Percentiles rank a stretch among this genome's conserved stretches.
Evolutionary conservation across 2,888 invertebrate genomes (phyloP).

Genomic region (Cheilosia scutellata): DNA sequence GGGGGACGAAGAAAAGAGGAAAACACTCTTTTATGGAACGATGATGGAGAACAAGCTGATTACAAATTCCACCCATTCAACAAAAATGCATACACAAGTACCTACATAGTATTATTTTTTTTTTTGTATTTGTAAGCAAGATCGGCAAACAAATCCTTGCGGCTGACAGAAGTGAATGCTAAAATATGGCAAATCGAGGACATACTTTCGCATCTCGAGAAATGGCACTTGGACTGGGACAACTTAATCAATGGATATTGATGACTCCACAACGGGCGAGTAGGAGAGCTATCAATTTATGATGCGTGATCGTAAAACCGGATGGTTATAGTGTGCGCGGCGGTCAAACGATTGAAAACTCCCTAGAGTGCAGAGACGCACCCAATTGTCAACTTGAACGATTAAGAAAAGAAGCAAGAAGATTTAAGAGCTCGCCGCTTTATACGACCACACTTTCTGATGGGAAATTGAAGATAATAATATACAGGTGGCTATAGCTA

Average conservation of each 20-base stretch:
- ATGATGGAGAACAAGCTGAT: constrained; percentile 37
- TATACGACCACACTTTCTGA: constrained; percentile 27
- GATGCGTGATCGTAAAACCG: constrained; percentile 54
- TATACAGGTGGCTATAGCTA: neutral
- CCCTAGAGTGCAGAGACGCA: constrained; percentile 30
- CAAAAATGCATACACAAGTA: constrained; percentile 1
- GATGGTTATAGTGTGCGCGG: constrained; percentile 5
- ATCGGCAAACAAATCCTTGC: constrained; percentile 58
- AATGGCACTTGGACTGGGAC: constrained; percentile 57
- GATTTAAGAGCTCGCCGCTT: constrained; percentile 17
- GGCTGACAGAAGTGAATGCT: constrained; percentile 66
- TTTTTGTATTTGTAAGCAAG: constrained; percentile 14
- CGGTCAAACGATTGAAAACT: constrained; percentile 30
- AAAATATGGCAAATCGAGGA: constrained; percentile 62
- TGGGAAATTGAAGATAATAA: constrained; percentile 26
- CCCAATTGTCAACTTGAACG: constrained; percentile 55
- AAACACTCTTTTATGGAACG: constrained; percentile 14
- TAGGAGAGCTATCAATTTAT: constrained; percentile 60
- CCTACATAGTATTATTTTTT: constrained; percentile 5
- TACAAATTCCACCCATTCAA: constrained; percentile 55
- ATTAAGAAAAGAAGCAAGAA: constrained; percentile 26
- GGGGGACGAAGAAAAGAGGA: constrained; percentile 6
- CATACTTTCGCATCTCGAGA: constrained; percentile 44
- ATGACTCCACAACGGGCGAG: constrained; percentile 36
- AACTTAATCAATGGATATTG: constrained; percentile 64